A percentile compares a stretch with the other conserved stretches of the same genome.
These are phyloP conservation scores for Mirza zaza DNA, from an alignment of 2,113 vertebrate genomes.

Conservation along the genomic window DNA sequence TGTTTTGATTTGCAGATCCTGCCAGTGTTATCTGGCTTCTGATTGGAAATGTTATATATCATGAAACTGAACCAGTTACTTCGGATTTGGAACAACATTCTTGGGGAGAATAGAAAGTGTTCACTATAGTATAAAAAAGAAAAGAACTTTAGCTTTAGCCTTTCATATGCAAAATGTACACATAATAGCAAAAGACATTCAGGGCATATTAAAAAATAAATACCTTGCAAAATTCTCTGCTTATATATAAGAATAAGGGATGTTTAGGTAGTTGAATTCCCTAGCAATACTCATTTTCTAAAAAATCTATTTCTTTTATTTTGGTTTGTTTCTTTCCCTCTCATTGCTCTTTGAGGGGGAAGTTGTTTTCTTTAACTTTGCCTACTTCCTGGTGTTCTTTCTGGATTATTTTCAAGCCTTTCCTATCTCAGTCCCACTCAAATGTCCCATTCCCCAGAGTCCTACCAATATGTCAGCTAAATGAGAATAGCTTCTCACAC, in stretches of 20 bases:
- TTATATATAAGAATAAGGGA: conserved; percentile 70
- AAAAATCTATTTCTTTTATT: conserved; percentile 35
- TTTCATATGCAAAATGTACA: conserved; percentile 60
- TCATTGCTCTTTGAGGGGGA: background rate
- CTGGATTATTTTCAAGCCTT: conserved; percentile 31
- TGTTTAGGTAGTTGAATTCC: conserved; percentile 61
- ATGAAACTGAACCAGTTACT: conserved; percentile 34
- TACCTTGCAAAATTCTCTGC: conserved; percentile 66
- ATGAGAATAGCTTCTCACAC: background rate
- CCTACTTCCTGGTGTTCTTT: conserved; percentile 43
- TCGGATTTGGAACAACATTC: conserved; percentile 31
- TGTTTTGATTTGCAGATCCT: conserved; percentile 26
- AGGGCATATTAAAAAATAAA: conserved; percentile 78
- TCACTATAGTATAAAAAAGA: conserved; percentile 67
- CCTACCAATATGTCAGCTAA: background rate
- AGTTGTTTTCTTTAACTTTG: conserved; percentile 12
- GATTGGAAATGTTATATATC: background rate
- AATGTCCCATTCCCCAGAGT: background rate
- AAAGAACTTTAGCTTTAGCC: conserved; percentile 52
- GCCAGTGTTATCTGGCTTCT: conserved; percentile 14
- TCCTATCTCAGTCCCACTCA: background rate
- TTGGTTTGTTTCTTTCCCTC: conserved; percentile 56
- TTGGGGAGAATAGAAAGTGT: conserved; percentile 49
- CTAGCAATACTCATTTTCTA: conserved; percentile 22
- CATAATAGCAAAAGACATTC: conserved; percentile 64